Conservation (phyloP, 2,888 invertebrate species). For the Coelopa pilipes region DNA sequence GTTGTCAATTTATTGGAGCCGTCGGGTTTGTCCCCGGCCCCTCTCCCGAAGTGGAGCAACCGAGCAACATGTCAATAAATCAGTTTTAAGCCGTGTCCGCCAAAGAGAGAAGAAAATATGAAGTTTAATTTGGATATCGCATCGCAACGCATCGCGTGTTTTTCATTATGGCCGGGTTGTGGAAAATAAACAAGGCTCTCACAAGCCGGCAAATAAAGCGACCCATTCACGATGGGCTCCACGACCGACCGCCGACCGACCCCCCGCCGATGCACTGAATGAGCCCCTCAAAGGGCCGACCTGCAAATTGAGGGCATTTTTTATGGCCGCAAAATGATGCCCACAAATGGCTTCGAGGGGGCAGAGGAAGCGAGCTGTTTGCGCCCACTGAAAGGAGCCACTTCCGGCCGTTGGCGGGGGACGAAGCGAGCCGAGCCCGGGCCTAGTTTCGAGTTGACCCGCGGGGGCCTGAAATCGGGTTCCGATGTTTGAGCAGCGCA, state of each 20-base stretch:
- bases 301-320: constrained; percentile 33
- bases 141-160: neutral
- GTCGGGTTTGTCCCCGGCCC: neutral
- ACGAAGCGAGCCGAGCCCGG: neutral
- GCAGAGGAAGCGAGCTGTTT: neutral
- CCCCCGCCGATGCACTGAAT: constrained; percentile 6
- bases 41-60: neutral
- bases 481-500: constrained; percentile 30
- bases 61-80: constrained; percentile 32
- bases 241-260: no score
- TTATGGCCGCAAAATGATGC: neutral
- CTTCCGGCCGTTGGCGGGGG: constrained; percentile 15
- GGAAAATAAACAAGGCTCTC: constrained; percentile 31
- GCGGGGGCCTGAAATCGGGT: constrained; percentile 27
- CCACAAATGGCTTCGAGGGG: no score
- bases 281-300: constrained; percentile 22
- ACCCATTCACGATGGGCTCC: no score
- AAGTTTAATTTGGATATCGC: constrained; percentile 7
- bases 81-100: constrained; percentile 20
- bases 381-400: neutral
- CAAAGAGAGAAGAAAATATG: constrained; percentile 2
- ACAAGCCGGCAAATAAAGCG: constrained; percentile 3
- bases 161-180: neutral
- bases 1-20: neutral
- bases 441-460: constrained; percentile 19